Percentiles rank a stretch among this genome's conserved stretches.
These are phyloP conservation scores for Anthophora plumipes DNA, from an alignment of 2,888 invertebrate species.

Conservation along the genomic window DNA sequence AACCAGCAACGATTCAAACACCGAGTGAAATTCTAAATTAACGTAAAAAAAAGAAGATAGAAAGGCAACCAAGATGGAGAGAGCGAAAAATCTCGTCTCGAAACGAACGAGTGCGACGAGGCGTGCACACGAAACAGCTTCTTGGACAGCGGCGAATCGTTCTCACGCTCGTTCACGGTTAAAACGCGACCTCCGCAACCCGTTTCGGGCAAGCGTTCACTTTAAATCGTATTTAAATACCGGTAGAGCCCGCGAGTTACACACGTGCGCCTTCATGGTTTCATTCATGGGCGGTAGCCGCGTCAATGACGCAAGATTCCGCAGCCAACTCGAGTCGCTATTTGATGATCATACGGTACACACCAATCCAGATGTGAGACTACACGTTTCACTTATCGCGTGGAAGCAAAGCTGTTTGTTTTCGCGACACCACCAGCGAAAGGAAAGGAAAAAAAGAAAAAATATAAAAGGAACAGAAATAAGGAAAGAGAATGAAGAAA, in stretches of 20 bases:
- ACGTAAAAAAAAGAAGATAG: not conserved
- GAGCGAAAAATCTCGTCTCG: not conserved
- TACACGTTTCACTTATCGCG: conserved; percentile 55
- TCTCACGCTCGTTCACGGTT: conserved; percentile 73
- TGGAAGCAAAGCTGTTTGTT: conserved; percentile 17
- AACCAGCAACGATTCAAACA: not conserved
- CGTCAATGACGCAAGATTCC: conserved; percentile 69
- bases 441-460: too few relatives aligned
- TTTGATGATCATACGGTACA: conserved; percentile 60
- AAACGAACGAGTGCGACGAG: conserved; percentile 13
- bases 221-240: conserved; percentile 76
- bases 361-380: conserved; percentile 37
- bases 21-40: not conserved
- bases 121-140: conserved; percentile 19
- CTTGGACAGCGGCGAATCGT: conserved; percentile 31
- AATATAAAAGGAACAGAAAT: too few relatives aligned
- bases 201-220: conserved; percentile 70
- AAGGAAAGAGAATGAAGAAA: too few relatives aligned
- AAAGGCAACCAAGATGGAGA: too few relatives aligned
- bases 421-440: not conserved
- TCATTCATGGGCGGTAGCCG: conserved; percentile 66
- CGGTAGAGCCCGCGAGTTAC: conserved; percentile 55
- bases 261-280: conserved; percentile 51
- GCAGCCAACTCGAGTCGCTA: conserved; percentile 47
- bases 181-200: conserved; percentile 76